Base-by-base conservation (phyloP, 2,113 vertebrate species). In the Brevimyrus niger region DNA sequence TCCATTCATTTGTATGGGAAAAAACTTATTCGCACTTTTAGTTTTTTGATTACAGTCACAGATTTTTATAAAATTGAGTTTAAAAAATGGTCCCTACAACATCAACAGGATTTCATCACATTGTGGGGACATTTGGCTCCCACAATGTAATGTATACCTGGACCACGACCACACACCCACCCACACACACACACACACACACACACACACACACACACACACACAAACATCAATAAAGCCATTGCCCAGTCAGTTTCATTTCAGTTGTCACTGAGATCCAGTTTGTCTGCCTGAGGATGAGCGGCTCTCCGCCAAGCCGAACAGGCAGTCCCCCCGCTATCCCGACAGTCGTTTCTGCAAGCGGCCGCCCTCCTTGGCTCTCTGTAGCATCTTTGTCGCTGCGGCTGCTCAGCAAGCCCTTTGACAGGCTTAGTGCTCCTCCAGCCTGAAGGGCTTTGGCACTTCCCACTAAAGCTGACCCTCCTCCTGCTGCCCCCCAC, bases 351-450 rank as follows among this genome's bases (percentile, higher is more conserved):
- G 90, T 47, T 91, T 90, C 93, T 89, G 92, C 31, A 4, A 88
- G 80, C 92, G 91, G 94, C 92, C 92, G 93, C 92, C 86, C 91
- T 92, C 88, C 90, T 46, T 76, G 89, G 89, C 80, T 61, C 91
- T 96, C 92, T 95, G 91, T 93, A 91, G 92, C 92, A 94, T 93
- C 95, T 95, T 96, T 96, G 95, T 96, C 94, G 94, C 90, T 91
- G 90, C 89, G 69, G 88, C 92, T 92, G 91, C 93, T 91, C 92
- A 93, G 93, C 89, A 53, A 89, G 84, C 65, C 91, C 27, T 27
- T 91, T 91, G 92, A 95, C 94, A 95, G 91, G 92, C 90, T 44
- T 92, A 94, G 92, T 17, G 0, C 35, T 94, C 93, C 95, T 95
- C 94, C 93, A 90, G 91, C 91, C 89, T 93, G 92, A 95, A 93